Percentiles rank a stretch among this genome's conserved stretches.
These are phyloP conservation scores for Anthonomus grandis DNA, from an alignment of 1,140 invertebrate genomes.

Conservation along the genomic window DNA sequence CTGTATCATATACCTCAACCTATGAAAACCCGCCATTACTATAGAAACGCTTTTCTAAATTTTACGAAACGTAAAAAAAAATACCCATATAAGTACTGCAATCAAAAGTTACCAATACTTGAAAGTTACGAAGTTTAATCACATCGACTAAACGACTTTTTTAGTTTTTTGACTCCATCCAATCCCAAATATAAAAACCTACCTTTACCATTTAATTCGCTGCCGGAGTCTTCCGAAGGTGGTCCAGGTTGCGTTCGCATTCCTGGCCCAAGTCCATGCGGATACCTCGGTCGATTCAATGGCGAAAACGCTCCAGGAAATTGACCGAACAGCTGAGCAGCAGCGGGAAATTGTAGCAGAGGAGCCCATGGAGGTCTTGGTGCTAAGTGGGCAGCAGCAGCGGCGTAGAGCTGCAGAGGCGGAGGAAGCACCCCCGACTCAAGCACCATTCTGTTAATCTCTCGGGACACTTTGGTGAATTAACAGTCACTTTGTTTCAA, in stretches of 20 bases:
- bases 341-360: conserved; percentile 45
- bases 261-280: conserved; percentile 37
- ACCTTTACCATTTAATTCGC: conserved; percentile 48
- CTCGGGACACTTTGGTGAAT: conserved; percentile 29
- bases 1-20: no score
- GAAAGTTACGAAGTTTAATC: no score
- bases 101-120: no score
- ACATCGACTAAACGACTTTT: no score
- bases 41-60: no score
- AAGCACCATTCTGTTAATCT: conserved; percentile 43
- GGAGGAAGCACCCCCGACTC: conserved; percentile 48
- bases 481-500: conserved; percentile 7
- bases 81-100: neutral
- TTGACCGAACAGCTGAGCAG: conserved; percentile 45
- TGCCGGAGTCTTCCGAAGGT: conserved; percentile 47
- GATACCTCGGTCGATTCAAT: conserved; percentile 42
- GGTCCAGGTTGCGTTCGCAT: conserved; percentile 45
- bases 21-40: no score
- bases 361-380: conserved; percentile 48
- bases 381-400: conserved; percentile 43
- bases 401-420: conserved; percentile 46
- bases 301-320: conserved; percentile 45
- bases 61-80: no score
- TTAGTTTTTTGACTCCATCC: no score
- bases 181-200: conserved; percentile 19